phyloP scores from a whole-genome alignment of 1,140 invertebrate species.

The Drosophila sp. region DNA sequence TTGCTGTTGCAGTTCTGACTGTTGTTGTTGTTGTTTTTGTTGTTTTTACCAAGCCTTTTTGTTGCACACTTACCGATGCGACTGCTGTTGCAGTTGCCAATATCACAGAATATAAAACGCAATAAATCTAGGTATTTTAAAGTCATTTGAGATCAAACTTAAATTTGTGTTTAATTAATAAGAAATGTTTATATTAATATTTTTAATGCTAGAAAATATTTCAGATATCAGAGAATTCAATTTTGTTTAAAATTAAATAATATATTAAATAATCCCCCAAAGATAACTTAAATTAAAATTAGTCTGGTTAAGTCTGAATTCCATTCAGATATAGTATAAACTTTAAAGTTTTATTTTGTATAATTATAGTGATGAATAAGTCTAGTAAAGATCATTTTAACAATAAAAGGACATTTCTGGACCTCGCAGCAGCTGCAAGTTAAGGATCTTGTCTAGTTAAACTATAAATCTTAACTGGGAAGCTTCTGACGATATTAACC shows the following conservation, averaged over 20 bases:
- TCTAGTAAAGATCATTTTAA: too few species aligned
- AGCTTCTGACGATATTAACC: constrained; percentile 22
- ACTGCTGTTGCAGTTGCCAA: constrained; percentile 30
- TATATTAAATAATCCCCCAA: too few species aligned
- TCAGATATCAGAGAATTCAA: too few species aligned
- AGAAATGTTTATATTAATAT: too few species aligned
- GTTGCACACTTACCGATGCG: constrained; percentile 47
- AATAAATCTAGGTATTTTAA: constrained; percentile 15
- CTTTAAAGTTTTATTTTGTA: too few species aligned
- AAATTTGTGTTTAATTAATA: background rate
- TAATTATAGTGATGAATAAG: too few species aligned
- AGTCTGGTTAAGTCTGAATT: too few species aligned
- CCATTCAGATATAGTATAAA: too few species aligned
- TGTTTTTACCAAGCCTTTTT: constrained; percentile 19
- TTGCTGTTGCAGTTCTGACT: constrained; percentile 33
- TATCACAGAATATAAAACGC: constrained; percentile 56
- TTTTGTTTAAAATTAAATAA: too few species aligned
- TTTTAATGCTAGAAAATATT: too few species aligned
- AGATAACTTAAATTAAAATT: too few species aligned
- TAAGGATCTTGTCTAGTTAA: background rate
- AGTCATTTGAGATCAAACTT: background rate
- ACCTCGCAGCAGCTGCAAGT: background rate
- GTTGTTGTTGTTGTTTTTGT: constrained; percentile 17
- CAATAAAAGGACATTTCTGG: background rate
- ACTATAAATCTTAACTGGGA: constrained; percentile 1